Evolutionary conservation across 2,797 vertebrate species (phyloP), one percentile per base, ranked within the genome.

Genomic region (Myripristis murdjan): DNA sequence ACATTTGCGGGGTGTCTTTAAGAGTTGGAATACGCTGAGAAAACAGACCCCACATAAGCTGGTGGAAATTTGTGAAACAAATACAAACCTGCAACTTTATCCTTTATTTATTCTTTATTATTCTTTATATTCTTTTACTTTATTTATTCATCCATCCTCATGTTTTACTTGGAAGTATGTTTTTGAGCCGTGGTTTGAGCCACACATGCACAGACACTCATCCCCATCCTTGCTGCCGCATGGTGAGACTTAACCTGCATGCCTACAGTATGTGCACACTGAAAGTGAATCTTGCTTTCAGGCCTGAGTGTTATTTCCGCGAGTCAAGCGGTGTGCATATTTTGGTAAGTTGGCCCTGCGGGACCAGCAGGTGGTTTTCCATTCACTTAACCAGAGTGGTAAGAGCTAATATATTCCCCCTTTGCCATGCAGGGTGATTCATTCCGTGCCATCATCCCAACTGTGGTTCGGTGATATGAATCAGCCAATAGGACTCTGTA

Each of bases 391-490:
- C 51, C 84, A 81, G n/a, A n/a, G 67, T 37, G 59, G 52, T 70
- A 60, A 47, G 64, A 80, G 49, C 39, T 60, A 54, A 81, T 73
- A 67, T 83, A 77, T 76, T 74, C 73, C 73, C 64, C 78, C 57
- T 77, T 59, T 55, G 61, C 75, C 65, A 49, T 73, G 80, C 69
- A 48, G 65, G 61, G 70, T 81, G 81, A 88, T 88, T 87, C 81
- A 76, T 82, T 70, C 63, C 61, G 69, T 85, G 82, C 78, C 83
- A 76, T 83, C 81, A 76, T 83, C 85, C 84, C 77, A 44, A 64
- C 84, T 78, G 77, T 76, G 78, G 80, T 79, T 89, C 77, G 77
- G 80, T 64, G 89, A 92, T 91, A 89, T 60, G 81, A 92, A 90
- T 93, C 90, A 90, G 79, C 87, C 87, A 89, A 81, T 85, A 82